These are phyloP conservation scores for Frankliniella fusca DNA, from an alignment of 2,888 invertebrate genomes.

Conservation along the genomic window DNA sequence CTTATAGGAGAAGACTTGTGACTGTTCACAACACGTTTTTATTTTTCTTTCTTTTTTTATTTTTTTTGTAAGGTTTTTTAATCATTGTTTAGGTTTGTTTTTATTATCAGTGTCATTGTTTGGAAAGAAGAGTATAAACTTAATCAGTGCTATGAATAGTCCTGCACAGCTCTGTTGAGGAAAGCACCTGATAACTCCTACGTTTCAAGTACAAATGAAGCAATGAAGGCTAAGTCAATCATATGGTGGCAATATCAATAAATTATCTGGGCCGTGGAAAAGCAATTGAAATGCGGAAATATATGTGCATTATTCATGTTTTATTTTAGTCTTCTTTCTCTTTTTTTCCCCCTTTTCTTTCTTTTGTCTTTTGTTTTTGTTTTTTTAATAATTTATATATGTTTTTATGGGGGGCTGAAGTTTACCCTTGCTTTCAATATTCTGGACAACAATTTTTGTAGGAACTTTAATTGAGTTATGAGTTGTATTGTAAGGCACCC, in stretches of 20 bases:
- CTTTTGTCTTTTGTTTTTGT: too few species aligned
- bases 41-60: neutral
- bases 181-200: slow-evolving; percentile 17
- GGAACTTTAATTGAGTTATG: too few species aligned
- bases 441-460: too few species aligned
- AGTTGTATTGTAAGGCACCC: neutral
- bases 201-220: slow-evolving; percentile 23
- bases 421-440: too few species aligned
- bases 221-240: slow-evolving; percentile 13
- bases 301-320: too few species aligned
- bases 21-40: neutral
- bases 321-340: too few species aligned
- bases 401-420: too few species aligned
- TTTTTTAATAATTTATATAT: too few species aligned
- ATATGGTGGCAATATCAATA: neutral
- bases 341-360: too few species aligned
- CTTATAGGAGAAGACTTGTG: neutral
- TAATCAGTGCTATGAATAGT: neutral
- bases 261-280: neutral
- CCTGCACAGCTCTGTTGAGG: slow-evolving; percentile 4
- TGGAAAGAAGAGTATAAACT: neutral
- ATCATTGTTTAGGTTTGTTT: neutral
- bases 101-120: slow-evolving; percentile 7
- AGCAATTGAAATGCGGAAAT: too few species aligned
- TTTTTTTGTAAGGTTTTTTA: neutral